A percentile compares a stretch with the other conserved stretches of the same genome.
phyloP scores from a whole-genome alignment of 1,140 invertebrate species.

The Drosophila punjabiensis region DNA sequence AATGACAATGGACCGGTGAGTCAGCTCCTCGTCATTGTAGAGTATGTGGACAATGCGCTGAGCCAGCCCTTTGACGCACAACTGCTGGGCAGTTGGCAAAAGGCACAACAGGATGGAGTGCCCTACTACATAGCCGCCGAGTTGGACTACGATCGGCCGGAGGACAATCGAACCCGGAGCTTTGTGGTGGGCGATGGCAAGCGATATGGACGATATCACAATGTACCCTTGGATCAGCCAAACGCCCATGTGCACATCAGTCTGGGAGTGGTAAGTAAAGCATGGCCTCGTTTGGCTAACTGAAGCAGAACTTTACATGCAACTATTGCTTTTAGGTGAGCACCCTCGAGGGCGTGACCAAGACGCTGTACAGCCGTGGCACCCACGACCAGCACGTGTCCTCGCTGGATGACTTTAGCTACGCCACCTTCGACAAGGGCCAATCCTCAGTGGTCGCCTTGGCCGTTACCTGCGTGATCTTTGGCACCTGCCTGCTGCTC shows the following conservation, averaged over 20 bases:
- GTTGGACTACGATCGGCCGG: conserved; percentile 85
- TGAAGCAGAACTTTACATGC: neutral
- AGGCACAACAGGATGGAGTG: conserved; percentile 87
- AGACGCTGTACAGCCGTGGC: conserved; percentile 89
- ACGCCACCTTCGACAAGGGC: conserved; percentile 80
- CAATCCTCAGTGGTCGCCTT: conserved; percentile 85
- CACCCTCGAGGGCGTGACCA: conserved; percentile 88
- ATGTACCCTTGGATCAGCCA: conserved; percentile 89
- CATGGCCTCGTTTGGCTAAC: neutral
- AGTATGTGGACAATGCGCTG: conserved; percentile 87
- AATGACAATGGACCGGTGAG: conserved; percentile 92
- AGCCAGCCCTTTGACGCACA: conserved; percentile 86
- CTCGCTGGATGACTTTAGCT: conserved; percentile 73
- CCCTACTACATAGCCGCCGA: conserved; percentile 94
- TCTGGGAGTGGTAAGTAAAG: conserved; percentile 88
- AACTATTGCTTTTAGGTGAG: conserved; percentile 84
- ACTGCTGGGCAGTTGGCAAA: conserved; percentile 87
- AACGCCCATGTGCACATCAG: conserved; percentile 89
- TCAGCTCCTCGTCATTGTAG: conserved; percentile 90
- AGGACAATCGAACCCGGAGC: conserved; percentile 85
- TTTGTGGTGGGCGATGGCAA: conserved; percentile 93
- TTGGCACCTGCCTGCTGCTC: conserved; percentile 87
- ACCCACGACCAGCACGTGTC: conserved; percentile 79
- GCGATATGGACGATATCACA: conserved; percentile 91
- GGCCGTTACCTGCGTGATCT: conserved; percentile 88